Conservation (phyloP, 2,113 vertebrate genomes). For the Myotis yumanensis region DNA sequence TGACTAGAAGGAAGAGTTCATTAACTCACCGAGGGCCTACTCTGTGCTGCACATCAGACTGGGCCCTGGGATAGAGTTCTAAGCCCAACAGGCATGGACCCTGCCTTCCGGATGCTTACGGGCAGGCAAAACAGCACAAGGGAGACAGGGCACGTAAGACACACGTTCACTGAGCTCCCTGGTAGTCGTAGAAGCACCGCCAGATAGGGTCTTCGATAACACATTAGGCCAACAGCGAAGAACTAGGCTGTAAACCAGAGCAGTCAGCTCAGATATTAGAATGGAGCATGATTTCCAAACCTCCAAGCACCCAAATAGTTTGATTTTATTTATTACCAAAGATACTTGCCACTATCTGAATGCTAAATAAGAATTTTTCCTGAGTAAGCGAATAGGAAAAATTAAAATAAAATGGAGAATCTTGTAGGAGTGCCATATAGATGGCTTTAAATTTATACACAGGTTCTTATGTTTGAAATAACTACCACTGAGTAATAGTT, state of each 20-base stretch:
- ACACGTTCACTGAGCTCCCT: background rate
- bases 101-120: background rate
- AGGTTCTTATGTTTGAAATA: constrained; percentile 7
- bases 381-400: background rate
- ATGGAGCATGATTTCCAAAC: background rate
- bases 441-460: background rate
- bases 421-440: background rate
- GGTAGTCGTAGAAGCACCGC: background rate
- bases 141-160: background rate
- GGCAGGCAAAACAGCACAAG: background rate
- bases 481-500: background rate
- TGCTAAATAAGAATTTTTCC: background rate
- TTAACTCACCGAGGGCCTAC: background rate
- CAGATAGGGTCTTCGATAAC: background rate
- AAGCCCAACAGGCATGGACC: background rate
- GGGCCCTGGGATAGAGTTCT: background rate
- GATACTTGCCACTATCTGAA: background rate
- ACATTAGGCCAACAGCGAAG: background rate
- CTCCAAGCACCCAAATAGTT: background rate
- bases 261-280: background rate
- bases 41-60: accelerated
- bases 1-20: background rate
- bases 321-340: constrained; percentile 33
- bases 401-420: background rate
- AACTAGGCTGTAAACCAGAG: background rate